A percentile compares a stretch with the other conserved stretches of the same genome.
Evolutionary conservation across 53 echinoderm and acorn worm genomes (phyloP).

Genomic region (Arbacia lixula): DNA sequence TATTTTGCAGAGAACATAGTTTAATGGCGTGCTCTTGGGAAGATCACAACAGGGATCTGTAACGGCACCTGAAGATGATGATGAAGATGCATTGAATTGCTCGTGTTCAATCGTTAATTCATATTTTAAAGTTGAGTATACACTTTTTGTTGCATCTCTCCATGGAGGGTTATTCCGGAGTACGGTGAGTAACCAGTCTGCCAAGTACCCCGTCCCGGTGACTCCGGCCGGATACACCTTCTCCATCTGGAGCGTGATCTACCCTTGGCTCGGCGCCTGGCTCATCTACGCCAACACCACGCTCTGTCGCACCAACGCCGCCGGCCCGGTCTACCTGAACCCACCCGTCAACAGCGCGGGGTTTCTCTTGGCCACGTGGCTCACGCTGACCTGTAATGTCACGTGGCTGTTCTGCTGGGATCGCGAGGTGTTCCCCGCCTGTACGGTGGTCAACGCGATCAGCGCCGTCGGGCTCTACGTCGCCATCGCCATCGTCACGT

Average conservation of each 20-base stretch:
- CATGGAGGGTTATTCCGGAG: constrained; percentile 59
- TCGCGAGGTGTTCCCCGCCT: background rate
- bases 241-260: constrained; percentile 72
- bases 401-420: constrained; percentile 35
- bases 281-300: constrained; percentile 61
- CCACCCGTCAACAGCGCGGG: constrained; percentile 22
- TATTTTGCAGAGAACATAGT: no score
- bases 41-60: no score
- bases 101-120: no score
- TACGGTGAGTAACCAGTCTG: constrained; percentile 45
- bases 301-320: constrained; percentile 56
- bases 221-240: constrained; percentile 76
- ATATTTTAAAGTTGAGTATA: no score
- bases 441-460: background rate
- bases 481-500: background rate
- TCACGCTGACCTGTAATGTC: constrained; percentile 21
- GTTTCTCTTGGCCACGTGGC: constrained; percentile 1
- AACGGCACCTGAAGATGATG: no score
- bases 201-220: constrained; percentile 16
- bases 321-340: constrained; percentile 50
- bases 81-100: no score
- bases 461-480: constrained; percentile 18
- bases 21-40: no score
- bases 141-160: no score
- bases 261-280: constrained; percentile 49